Evolutionary conservation across 2,113 vertebrate genomes (phyloP).

Genomic region (Cyanocitta stelleri): DNA sequence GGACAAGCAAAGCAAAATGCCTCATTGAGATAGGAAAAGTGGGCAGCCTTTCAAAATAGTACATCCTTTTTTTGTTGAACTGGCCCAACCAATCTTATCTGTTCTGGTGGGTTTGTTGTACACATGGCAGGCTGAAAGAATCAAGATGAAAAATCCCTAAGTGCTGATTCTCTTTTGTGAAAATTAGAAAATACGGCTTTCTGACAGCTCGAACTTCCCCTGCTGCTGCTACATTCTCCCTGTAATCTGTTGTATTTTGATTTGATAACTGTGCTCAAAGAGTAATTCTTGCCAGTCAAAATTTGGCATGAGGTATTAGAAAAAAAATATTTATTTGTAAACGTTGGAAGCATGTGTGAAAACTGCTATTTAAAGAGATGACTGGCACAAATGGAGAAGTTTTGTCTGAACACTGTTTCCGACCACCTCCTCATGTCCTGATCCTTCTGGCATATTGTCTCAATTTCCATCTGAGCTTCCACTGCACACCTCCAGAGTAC

Average conservation of each 20-base stretch:
- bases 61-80: rapidly evolving
- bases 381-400: constrained; percentile 22
- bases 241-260: not conserved
- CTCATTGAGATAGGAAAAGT: not conserved
- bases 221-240: not conserved
- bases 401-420: not conserved
- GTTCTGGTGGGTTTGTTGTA: not conserved
- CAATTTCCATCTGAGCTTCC: not conserved
- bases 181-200: not conserved
- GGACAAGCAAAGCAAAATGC: not conserved
- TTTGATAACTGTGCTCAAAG: not conserved
- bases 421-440: not conserved
- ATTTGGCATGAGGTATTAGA: constrained; percentile 29
- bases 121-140: not conserved
- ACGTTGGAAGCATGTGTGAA: constrained; percentile 21
- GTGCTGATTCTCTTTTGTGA: not conserved
- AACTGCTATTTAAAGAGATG: constrained; percentile 30
- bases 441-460: constrained; percentile 12
- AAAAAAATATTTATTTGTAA: constrained; percentile 20
- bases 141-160: not conserved
- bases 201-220: not conserved
- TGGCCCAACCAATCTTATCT: not conserved
- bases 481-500: not conserved
- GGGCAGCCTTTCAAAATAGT: not conserved
- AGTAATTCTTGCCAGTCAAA: constrained; percentile 35